Evolutionary conservation across 2,797 vertebrate genomes (phyloP).

Genomic region (Mionectes olivaceus): DNA sequence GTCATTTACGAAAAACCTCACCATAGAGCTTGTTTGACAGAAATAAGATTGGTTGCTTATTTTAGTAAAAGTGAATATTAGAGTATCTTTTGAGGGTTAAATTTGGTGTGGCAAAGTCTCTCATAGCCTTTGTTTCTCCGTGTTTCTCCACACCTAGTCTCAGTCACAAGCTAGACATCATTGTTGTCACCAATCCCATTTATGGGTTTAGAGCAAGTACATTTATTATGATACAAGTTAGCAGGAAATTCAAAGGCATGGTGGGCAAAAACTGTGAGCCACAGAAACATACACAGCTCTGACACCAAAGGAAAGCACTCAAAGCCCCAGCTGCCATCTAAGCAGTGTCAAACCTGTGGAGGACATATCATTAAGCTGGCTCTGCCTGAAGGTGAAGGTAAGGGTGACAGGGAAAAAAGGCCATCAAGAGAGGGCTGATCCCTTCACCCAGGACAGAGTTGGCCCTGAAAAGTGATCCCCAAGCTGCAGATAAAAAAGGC

Average conservation of each 20-base stretch:
- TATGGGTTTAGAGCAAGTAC: not conserved
- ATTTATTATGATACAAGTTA: not conserved
- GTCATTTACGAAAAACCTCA: not conserved
- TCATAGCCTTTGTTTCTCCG: not conserved
- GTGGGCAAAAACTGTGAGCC: not conserved
- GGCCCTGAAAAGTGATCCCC: not conserved
- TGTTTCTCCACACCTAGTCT: not conserved
- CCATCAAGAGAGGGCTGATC: not conserved
- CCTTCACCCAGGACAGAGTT: not conserved
- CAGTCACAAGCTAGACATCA: fast-evolving
- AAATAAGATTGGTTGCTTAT: not conserved
- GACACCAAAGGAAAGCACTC: not conserved
- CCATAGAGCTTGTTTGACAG: not conserved
- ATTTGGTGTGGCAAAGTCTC: not conserved
- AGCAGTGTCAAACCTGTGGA: not conserved
- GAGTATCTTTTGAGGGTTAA: not conserved
- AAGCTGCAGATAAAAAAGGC: not conserved
- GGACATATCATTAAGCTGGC: not conserved
- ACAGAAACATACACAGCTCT: not conserved
- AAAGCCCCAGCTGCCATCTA: not conserved
- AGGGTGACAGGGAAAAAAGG: not conserved
- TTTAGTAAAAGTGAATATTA: not conserved
- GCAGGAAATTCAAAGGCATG: not conserved
- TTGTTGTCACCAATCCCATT: not conserved
- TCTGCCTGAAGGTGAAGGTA: not conserved